phyloP scores from a whole-genome alignment of 1,140 invertebrate genomes.

The Parapsyche elsis region DNA sequence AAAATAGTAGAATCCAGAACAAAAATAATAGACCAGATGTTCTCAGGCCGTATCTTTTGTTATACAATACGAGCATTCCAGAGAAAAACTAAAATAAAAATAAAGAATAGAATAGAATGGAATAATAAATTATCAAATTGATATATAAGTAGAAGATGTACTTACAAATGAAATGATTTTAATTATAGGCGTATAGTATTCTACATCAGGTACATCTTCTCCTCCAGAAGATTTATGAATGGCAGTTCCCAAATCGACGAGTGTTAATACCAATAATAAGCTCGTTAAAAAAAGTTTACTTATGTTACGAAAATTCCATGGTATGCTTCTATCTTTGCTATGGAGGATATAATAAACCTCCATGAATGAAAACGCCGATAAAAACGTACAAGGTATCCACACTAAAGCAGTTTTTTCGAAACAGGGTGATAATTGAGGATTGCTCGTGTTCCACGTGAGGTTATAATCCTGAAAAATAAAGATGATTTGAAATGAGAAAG shows the following conservation, averaged over 20 bases:
- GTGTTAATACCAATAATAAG: conserved; percentile 72
- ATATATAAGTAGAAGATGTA: conserved; percentile 56
- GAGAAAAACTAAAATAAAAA: conserved; percentile 72
- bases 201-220: conserved; percentile 54
- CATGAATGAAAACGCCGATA: conserved; percentile 81
- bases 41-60: conserved; percentile 84
- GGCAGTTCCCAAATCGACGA: conserved; percentile 72
- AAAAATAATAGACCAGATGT: conserved; percentile 90
- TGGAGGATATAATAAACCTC: conserved; percentile 83
- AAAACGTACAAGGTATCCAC: conserved; percentile 87
- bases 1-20: conserved; percentile 83
- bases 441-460: conserved; percentile 82
- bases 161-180: conserved; percentile 85
- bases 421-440: conserved; percentile 87
- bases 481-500: not conserved
- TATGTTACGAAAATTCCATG: conserved; percentile 83
- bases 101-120: not conserved
- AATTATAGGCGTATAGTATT: conserved; percentile 79
- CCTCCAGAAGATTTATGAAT: conserved; percentile 65
- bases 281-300: conserved; percentile 78
- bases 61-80: conserved; percentile 75
- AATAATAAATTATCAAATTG: not conserved
- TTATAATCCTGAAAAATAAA: conserved; percentile 76
- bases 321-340: conserved; percentile 82
- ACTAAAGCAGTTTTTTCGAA: conserved; percentile 89